A percentile compares a stretch with the other conserved stretches of the same genome.
Conservation (phyloP, 2,797 vertebrate genomes). For the Sebastes umbrosus region DNA sequence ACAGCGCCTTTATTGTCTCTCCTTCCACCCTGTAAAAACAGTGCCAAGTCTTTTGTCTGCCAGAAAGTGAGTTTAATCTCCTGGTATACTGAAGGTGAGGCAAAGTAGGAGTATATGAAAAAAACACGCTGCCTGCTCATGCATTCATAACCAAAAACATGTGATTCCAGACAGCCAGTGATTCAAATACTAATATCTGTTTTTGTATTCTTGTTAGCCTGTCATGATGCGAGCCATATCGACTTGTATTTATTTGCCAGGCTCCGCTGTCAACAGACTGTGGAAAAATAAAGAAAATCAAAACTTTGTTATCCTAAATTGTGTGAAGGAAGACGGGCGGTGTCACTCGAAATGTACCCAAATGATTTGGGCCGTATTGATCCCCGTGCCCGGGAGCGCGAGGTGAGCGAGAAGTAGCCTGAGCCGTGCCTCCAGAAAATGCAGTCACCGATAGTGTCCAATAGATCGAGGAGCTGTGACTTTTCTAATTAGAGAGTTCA, state of each 20-base stretch:
- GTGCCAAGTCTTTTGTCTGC: constrained; percentile 27
- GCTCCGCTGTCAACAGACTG: constrained; percentile 32
- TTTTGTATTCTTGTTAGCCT: constrained; percentile 49
- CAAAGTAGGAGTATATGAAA: not conserved
- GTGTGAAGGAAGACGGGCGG: constrained; percentile 37
- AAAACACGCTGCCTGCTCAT: not conserved
- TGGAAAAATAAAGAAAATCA: constrained; percentile 57
- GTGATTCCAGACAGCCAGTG: constrained; percentile 25
- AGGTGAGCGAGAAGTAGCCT: constrained; percentile 60
- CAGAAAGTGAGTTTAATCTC: constrained; percentile 23
- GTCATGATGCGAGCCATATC: constrained; percentile 35
- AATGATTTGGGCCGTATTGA: constrained; percentile 60
- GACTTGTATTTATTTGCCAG: constrained; percentile 50
- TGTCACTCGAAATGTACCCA: constrained; percentile 46
- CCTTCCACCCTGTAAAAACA: constrained; percentile 18
- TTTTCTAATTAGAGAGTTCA: constrained; percentile 81
- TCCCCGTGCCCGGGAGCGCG: constrained; percentile 40
- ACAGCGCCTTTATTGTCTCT: constrained; percentile 28
- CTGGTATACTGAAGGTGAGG: constrained; percentile 14
- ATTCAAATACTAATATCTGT: constrained; percentile 34
- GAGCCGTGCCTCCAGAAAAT: constrained; percentile 52
- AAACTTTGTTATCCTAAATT: constrained; percentile 53
- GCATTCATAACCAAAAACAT: constrained; percentile 12
- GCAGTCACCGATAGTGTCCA: constrained; percentile 66
- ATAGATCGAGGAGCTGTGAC: constrained; percentile 65